A percentile compares a stretch with the other conserved stretches of the same genome.
Conservation (phyloP, 2,113 vertebrate genomes). For the Pipa parva region DNA sequence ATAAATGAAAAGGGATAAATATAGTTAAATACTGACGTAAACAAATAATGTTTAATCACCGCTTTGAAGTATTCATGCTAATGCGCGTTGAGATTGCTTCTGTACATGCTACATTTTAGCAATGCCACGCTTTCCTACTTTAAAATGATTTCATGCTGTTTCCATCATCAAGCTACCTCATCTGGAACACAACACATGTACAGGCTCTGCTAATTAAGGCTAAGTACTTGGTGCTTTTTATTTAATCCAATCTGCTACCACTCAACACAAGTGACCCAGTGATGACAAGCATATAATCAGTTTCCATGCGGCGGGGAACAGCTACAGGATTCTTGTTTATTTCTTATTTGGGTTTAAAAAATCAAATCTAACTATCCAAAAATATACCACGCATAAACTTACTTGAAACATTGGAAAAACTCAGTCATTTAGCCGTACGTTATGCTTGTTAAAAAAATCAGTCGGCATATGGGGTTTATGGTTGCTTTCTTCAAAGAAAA, state of each 20-base stretch:
- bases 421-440: too few species aligned
- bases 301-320: background rate
- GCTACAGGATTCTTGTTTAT: background rate
- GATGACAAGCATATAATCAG: background rate
- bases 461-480: too few species aligned
- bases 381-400: too few species aligned
- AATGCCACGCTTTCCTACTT: conserved; percentile 47
- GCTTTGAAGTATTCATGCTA: conserved; percentile 7
- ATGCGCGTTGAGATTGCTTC: conserved; percentile 35
- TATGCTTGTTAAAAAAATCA: too few species aligned
- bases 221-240: conserved; percentile 37
- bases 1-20: background rate
- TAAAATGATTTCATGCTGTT: conserved; percentile 51
- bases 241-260: conserved; percentile 47
- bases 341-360: background rate
- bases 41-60: background rate
- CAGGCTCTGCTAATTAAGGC: conserved; percentile 54
- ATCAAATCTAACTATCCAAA: too few species aligned
- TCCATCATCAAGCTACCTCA: conserved; percentile 49
- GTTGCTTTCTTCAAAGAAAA: too few species aligned
- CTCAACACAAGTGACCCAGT: conserved; percentile 14
- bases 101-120: conserved; percentile 10
- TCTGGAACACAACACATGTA: conserved; percentile 46
- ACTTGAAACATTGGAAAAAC: too few species aligned
- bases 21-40: background rate